phyloP scores from a whole-genome alignment of 2,113 vertebrate species.

The Himantopus leucocephalus region DNA sequence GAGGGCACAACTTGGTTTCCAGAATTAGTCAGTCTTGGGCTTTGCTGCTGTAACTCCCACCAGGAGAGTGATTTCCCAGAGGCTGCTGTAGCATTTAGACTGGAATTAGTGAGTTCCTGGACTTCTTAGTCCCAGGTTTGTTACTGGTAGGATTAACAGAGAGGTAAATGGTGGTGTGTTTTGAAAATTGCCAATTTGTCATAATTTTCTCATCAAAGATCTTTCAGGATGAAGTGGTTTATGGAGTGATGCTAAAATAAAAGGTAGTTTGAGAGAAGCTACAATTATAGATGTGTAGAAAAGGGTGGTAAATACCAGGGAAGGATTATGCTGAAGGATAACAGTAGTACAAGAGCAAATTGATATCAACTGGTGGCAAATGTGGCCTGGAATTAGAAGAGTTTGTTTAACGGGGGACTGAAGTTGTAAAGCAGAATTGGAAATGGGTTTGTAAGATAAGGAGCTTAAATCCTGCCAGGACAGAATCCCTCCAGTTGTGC shows the following conservation, averaged over 20 bases:
- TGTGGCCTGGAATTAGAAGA: not conserved
- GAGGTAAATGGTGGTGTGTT: not conserved
- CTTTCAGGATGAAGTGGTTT: not conserved
- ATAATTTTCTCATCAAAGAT: not conserved
- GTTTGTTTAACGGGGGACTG: not conserved
- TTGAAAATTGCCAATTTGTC: not conserved
- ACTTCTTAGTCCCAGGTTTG: not conserved
- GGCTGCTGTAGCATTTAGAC: accelerated
- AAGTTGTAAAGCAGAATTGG: not conserved
- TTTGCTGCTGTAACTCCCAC: not conserved
- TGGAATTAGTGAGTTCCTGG: not conserved
- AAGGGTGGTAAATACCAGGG: not conserved
- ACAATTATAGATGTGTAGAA: not conserved
- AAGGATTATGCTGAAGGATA: not conserved
- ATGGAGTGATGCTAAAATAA: not conserved
- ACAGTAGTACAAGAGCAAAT: not conserved
- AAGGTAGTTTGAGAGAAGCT: not conserved
- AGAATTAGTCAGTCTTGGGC: not conserved
- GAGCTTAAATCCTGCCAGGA: not conserved
- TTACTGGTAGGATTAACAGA: not conserved
- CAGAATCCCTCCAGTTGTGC: not conserved
- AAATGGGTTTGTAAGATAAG: not conserved
- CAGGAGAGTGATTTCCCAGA: not conserved
- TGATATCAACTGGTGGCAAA: not conserved
- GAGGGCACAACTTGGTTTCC: not conserved